phyloP scores from a whole-genome alignment of 1,140 invertebrate species.

The Drosophila kanapiae region DNA sequence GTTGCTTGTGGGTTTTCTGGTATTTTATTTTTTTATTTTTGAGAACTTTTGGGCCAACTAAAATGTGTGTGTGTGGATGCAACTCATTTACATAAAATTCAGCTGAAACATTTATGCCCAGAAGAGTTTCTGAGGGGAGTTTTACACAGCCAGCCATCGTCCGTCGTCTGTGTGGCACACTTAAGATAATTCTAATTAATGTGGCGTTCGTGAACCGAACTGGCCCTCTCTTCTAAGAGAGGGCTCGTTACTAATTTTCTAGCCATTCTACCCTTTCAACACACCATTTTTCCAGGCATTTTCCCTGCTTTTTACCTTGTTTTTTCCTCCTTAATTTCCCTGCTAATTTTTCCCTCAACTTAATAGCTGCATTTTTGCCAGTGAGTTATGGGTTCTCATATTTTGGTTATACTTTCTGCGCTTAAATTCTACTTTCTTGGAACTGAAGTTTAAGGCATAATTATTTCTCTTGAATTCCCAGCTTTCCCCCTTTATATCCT shows the following conservation, averaged over 20 bases:
- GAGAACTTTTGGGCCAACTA: slow-evolving; percentile 48
- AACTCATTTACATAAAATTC: slow-evolving; percentile 73
- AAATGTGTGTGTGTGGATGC: slow-evolving; percentile 28
- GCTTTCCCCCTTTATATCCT: neutral
- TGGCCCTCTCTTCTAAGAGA: neutral
- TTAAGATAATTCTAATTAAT: slow-evolving; percentile 71
- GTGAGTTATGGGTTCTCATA: neutral
- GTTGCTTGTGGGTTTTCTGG: slow-evolving; percentile 19
- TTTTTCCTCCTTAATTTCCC: neutral
- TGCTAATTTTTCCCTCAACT: neutral
- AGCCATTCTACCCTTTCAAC: neutral
- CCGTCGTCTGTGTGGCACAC: slow-evolving; percentile 43
- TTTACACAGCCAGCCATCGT: too few relatives aligned
- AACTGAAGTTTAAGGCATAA: neutral
- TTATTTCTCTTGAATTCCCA: neutral
- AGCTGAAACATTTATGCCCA: slow-evolving; percentile 69
- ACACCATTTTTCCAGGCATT: neutral
- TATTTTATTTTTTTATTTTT: slow-evolving; percentile 12
- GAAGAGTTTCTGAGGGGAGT: neutral
- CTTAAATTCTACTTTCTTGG: neutral
- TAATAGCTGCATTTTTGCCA: neutral
- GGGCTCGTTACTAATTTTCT: neutral
- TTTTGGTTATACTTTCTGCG: too few relatives aligned
- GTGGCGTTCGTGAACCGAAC: slow-evolving; percentile 22
- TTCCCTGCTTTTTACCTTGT: neutral